A percentile compares a stretch with the other conserved stretches of the same genome.
Conservation (phyloP, 2,888 invertebrate species). For the Aphelenchoides bicaudatus region DNA sequence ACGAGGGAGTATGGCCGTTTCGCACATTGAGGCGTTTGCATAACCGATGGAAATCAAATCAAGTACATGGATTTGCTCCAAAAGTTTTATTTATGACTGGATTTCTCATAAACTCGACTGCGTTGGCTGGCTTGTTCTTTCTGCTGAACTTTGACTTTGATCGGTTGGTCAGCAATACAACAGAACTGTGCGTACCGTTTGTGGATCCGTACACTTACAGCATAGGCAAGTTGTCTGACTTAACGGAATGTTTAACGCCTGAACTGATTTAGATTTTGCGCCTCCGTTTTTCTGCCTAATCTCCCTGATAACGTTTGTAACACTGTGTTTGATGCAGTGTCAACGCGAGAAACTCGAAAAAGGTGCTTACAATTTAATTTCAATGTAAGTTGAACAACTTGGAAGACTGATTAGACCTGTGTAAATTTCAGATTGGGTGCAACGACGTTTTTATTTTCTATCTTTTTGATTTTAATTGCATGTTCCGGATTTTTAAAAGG, state of each 20-base stretch:
- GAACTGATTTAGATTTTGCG: not conserved
- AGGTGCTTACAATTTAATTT: not conserved
- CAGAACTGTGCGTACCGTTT: not conserved
- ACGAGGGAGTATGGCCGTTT: not conserved
- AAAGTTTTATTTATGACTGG: conserved; percentile 3
- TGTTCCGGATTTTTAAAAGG: conserved; percentile 4
- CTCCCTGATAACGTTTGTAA: not conserved
- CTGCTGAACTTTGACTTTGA: too few relatives aligned
- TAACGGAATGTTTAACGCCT: not conserved
- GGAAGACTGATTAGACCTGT: too few relatives aligned
- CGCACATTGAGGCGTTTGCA: conserved; percentile 1
- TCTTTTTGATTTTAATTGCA: not conserved
- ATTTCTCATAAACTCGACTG: conserved; percentile 12
- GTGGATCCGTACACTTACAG: not conserved
- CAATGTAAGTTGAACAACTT: too few relatives aligned
- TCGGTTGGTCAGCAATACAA: too few relatives aligned
- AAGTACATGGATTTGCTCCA: conserved; percentile 1
- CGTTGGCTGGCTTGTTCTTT: too few relatives aligned
- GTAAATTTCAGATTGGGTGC: not conserved
- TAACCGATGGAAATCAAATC: not conserved
- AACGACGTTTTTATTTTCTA: conserved; percentile 4
- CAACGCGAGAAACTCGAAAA: conserved; percentile 8
- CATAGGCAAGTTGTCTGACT: not conserved
- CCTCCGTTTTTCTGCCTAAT: conserved; percentile 2
- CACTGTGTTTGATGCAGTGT: not conserved